phyloP scores from a whole-genome alignment of 2,113 vertebrate genomes.

The Bos indicus region DNA sequence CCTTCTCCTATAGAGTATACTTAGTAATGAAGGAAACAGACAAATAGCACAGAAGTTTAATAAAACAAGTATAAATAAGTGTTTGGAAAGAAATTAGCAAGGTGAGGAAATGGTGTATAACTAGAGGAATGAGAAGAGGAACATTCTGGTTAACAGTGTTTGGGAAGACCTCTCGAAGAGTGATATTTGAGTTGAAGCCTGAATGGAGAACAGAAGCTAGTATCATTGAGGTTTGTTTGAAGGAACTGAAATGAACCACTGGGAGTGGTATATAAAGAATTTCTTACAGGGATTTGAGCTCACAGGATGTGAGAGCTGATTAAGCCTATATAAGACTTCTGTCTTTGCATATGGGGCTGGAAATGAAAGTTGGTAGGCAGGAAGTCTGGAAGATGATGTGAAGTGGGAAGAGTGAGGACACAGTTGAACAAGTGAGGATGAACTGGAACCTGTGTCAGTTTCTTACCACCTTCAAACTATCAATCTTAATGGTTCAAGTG shows the following conservation, averaged over 20 bases:
- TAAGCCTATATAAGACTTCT: background rate
- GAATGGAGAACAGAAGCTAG: background rate
- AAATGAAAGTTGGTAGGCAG: background rate
- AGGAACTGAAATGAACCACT: background rate
- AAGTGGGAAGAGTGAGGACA: background rate
- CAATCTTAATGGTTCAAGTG: background rate
- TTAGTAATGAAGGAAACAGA: background rate
- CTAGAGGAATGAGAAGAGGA: background rate
- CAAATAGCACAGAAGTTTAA: background rate
- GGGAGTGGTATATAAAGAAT: background rate
- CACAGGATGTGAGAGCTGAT: background rate
- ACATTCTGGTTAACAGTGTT: background rate
- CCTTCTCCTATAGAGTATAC: background rate
- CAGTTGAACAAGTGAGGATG: background rate
- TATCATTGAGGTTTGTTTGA: background rate
- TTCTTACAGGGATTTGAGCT: background rate
- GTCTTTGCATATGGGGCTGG: background rate
- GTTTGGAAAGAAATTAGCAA: background rate
- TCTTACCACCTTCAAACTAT: background rate
- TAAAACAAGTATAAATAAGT: background rate
- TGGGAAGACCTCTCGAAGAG: background rate
- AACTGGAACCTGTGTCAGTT: background rate
- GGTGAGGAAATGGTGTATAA: background rate
- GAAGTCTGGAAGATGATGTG: background rate
- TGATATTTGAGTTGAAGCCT: background rate